These are phyloP conservation scores for Dryomyza anilis DNA, from an alignment of 2,888 invertebrate genomes.

Conservation along the genomic window DNA sequence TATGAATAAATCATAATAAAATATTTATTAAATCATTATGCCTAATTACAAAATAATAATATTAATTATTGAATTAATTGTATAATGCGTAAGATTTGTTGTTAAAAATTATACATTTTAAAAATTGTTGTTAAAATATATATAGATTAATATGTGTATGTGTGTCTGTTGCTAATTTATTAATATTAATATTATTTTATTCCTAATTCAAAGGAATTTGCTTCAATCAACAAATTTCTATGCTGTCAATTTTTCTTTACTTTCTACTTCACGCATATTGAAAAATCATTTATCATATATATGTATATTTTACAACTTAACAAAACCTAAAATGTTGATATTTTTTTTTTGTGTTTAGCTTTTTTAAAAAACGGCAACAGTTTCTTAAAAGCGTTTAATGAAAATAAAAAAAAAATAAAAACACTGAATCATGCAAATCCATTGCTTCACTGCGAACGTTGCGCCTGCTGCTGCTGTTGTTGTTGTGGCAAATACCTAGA, in stretches of 20 bases:
- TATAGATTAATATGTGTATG: background rate
- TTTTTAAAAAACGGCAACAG: background rate
- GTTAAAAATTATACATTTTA: constrained; percentile 1
- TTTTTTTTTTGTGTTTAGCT: background rate
- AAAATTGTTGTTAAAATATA: background rate
- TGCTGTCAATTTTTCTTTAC: constrained; percentile 1
- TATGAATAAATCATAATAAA: constrained; percentile 16
- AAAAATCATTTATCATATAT: too few relatives aligned
- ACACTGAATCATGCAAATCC: constrained; percentile 1
- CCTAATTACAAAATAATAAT: constrained; percentile 14
- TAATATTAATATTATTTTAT: background rate
- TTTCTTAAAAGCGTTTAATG: background rate
- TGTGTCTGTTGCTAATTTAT: background rate
- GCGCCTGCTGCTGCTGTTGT: background rate
- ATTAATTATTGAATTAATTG: constrained; percentile 6
- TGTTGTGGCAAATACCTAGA: background rate
- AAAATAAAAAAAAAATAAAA: background rate
- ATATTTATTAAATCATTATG: constrained; percentile 10
- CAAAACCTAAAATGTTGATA: constrained; percentile 12
- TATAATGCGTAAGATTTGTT: constrained; percentile 9
- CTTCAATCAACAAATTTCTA: background rate
- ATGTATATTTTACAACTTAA: constrained; percentile 41
- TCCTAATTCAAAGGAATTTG: background rate
- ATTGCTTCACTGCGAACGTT: background rate
- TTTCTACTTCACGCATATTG: constrained; percentile 7